Evolutionary conservation across 2,888 invertebrate genomes (phyloP).

Genomic region (Amiota minor): DNA sequence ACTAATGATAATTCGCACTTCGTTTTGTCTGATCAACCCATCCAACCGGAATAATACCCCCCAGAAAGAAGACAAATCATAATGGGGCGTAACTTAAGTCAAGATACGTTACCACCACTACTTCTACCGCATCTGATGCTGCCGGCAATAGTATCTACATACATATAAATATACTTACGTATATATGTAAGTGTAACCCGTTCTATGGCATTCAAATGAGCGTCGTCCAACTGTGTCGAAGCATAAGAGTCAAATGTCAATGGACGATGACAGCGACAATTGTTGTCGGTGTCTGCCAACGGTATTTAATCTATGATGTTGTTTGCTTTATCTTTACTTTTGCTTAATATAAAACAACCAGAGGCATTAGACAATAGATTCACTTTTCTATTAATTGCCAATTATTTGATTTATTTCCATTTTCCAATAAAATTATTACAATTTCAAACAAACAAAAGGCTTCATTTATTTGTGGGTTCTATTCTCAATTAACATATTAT

Average conservation of each 20-base stretch:
- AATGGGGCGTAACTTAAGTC: constrained; percentile 2
- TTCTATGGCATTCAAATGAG: constrained; percentile 4
- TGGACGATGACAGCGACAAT: neutral
- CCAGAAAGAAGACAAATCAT: neutral
- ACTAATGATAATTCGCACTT: too few relatives aligned
- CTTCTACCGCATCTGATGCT: too few relatives aligned
- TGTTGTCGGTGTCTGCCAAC: constrained; percentile 10
- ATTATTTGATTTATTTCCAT: neutral
- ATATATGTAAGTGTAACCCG: too few relatives aligned
- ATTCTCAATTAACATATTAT: too few relatives aligned
- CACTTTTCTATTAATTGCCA: neutral
- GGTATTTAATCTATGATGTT: neutral
- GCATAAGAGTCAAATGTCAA: constrained; percentile 13
- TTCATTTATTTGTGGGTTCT: too few relatives aligned
- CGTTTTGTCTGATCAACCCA: too few relatives aligned
- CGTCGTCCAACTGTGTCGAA: neutral
- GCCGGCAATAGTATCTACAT: constrained; percentile 2
- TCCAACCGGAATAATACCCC: too few relatives aligned
- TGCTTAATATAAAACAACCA: neutral
- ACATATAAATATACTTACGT: too few relatives aligned
- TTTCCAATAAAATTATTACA: constrained; percentile 3
- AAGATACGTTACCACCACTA: neutral
- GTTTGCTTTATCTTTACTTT: neutral
- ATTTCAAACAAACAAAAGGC: constrained; percentile 1
- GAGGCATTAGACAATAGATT: constrained; percentile 6